Conservation (phyloP, 2,888 invertebrate species). For the Polydrusus cervinus region DNA sequence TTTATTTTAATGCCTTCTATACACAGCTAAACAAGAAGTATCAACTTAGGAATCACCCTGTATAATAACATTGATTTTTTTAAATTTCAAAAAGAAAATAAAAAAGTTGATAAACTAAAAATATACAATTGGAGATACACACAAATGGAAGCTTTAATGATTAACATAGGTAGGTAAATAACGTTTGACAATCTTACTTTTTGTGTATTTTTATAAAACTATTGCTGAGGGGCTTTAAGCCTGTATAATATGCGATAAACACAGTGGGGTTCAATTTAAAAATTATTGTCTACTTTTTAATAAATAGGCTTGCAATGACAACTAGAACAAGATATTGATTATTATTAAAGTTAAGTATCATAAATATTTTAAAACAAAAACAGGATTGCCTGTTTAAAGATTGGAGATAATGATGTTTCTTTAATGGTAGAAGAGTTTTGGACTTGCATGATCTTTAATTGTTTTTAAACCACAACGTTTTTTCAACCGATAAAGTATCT, state of each 20-base stretch:
- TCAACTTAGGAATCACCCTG: too few species aligned
- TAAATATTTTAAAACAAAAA: too few species aligned
- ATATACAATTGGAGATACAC: slow-evolving; percentile 24
- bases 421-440: too few species aligned
- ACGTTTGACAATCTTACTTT: slow-evolving; percentile 33
- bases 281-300: slow-evolving; percentile 7
- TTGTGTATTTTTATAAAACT: slow-evolving; percentile 40
- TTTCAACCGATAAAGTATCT: too few species aligned
- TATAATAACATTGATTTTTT: too few species aligned
- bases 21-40: too few species aligned
- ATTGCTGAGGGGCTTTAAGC: slow-evolving; percentile 68
- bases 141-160: slow-evolving; percentile 28
- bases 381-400: too few species aligned
- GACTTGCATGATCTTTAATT: too few species aligned
- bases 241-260: slow-evolving; percentile 52
- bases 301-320: background rate
- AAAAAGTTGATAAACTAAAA: slow-evolving; percentile 27
- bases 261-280: slow-evolving; percentile 8
- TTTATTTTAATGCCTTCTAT: too few species aligned
- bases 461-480: too few species aligned
- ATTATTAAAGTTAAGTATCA: too few species aligned
- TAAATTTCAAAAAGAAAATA: background rate
- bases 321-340: background rate
- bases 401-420: too few species aligned
- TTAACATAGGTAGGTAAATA: slow-evolving; percentile 11